phyloP scores from a whole-genome alignment of 1,140 invertebrate genomes.

The Lasioglossum baleicum region DNA sequence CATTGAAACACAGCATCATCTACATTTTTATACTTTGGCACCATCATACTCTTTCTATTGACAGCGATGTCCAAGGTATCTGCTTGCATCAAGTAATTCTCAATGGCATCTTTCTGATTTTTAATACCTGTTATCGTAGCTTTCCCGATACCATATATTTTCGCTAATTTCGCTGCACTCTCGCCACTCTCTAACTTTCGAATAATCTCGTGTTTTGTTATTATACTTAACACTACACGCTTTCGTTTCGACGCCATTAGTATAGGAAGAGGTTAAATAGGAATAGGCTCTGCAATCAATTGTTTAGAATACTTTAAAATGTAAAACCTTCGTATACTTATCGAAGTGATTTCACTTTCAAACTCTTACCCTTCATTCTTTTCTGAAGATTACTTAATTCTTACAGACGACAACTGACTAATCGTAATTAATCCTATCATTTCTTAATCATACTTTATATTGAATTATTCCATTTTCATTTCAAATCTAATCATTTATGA shows the following conservation, averaged over 20 bases:
- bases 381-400: neutral
- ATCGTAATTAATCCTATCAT: neutral
- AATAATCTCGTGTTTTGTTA: conserved; percentile 6
- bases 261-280: neutral
- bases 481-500: neutral
- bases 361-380: neutral
- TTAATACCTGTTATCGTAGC: conserved; percentile 2
- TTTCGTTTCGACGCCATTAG: conserved; percentile 7
- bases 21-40: conserved; percentile 6
- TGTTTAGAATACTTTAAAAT: neutral
- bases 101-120: conserved; percentile 8
- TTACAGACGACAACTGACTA: neutral
- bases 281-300: neutral
- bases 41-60: neutral
- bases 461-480: too few relatives aligned
- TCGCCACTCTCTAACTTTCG: neutral
- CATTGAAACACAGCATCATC: conserved; percentile 10
- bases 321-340: neutral
- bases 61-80: neutral
- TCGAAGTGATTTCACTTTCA: neutral
- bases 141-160: conserved; percentile 10
- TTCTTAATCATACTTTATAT: neutral
- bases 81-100: neutral
- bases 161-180: conserved; percentile 7
- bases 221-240: conserved; percentile 10